Evolutionary conservation across 2,113 vertebrate species (phyloP), one percentile per base, ranked within the genome.

Genomic region (Syngnathus scovelli): DNA sequence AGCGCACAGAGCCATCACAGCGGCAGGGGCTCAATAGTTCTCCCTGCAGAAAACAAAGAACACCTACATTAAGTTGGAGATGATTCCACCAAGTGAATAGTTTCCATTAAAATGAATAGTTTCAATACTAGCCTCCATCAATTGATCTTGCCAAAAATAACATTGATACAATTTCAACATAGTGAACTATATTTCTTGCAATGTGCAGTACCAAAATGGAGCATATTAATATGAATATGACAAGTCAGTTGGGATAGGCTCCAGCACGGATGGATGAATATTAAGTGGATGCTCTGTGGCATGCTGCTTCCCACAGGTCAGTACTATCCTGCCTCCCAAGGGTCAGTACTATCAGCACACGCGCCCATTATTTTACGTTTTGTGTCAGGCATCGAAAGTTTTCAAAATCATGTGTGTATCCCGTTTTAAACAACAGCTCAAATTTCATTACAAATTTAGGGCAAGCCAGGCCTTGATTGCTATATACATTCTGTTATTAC

Each of bases 1-100:
- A 95, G 62, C 94, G 93, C 69, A 94, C 93, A 0, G 94, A 94
- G 68, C 94, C 94, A 1, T 85, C 89, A 61, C 94, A 95, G 69
- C 92, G 93, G 78, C 93, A 95, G 3, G 93, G 92, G 82, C 92
- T 93, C 87, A 95, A 76, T 79, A 94, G 68, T 85, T 94, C 94
- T 70, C 93, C 93, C 94, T 95, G 85, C 66, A 85, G 85, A 71
- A 81, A 65, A 85, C 27, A 82, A 49, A 56, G 1, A 19, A 37
- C 1, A 68, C 61, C 64, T 72, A 68, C 69, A 79, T 72, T 6
- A 46, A 63, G 61, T 36, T 16, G 33, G 43, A 13, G 49, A 64
- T 4, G 4, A 23, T 39, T 13, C 18, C 41, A 43, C 41, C 11
- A 48, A 48, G 44, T 16, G 44, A 48, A 48, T 48, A 48, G 12